Conservation (phyloP, 2,888 invertebrate species). For the Beris morrisii region DNA sequence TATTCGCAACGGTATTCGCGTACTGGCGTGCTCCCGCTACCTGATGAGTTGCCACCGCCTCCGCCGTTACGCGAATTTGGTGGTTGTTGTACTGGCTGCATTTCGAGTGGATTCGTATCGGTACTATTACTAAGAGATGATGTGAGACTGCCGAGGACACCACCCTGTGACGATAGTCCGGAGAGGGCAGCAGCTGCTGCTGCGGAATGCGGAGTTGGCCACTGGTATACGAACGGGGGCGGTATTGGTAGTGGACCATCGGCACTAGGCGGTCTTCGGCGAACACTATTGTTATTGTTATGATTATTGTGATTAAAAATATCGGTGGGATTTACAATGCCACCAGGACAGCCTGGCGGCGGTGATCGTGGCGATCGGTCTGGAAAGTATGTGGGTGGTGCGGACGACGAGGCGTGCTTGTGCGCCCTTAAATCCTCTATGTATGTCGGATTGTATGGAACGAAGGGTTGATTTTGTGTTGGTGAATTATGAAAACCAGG, state of each 20-base stretch:
- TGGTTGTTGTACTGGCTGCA: constrained; percentile 37
- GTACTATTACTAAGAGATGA: constrained; percentile 40
- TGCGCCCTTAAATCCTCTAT: constrained; percentile 72
- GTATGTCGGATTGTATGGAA: constrained; percentile 77
- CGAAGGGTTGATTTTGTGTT: constrained; percentile 84
- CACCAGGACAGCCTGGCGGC: constrained; percentile 44
- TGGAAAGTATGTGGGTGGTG: constrained; percentile 64
- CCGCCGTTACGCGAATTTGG: constrained; percentile 35
- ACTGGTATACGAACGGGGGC: constrained; percentile 58
- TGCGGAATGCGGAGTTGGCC: constrained; percentile 48
- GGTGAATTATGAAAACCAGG: constrained; percentile 87
- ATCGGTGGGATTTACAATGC: constrained; percentile 48
- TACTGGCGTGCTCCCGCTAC: constrained; percentile 61
- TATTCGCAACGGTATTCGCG: constrained; percentile 87
- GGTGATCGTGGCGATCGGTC: constrained; percentile 50
- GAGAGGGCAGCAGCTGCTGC: constrained; percentile 48
- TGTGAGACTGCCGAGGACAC: constrained; percentile 35
- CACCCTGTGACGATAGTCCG: constrained; percentile 40
- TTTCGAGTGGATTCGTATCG: constrained; percentile 40
- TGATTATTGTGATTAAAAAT: constrained; percentile 44
- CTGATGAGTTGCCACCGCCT: constrained; percentile 39
- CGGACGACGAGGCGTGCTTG: constrained; percentile 68
- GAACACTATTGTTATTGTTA: constrained; percentile 42
- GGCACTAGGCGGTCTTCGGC: constrained; percentile 67
- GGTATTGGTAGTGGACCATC: constrained; percentile 60